Percentiles rank a stretch among this genome's conserved stretches.
Evolutionary conservation across 2,113 vertebrate species (phyloP).

Genomic region (Brachypodius melanocephalos): DNA sequence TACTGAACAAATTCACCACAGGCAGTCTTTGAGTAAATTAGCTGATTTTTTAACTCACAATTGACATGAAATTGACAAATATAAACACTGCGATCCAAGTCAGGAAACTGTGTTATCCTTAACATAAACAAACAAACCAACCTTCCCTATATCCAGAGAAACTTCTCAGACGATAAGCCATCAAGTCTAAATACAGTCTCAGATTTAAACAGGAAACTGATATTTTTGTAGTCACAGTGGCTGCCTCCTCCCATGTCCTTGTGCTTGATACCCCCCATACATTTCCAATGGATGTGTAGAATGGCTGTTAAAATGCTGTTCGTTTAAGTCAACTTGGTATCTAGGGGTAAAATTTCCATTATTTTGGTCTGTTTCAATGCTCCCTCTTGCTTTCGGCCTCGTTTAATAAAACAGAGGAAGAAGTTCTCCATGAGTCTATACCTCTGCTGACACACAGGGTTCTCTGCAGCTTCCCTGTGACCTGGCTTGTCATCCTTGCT

Average conservation of each 20-base stretch:
- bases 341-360: background rate
- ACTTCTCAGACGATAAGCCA: background rate
- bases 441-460: background rate
- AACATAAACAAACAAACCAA: background rate
- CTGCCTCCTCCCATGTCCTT: background rate
- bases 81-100: background rate
- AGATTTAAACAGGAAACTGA: constrained; percentile 44
- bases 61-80: background rate
- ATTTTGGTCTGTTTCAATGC: background rate
- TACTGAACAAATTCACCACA: background rate
- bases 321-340: background rate
- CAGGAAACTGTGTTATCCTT: background rate
- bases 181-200: background rate
- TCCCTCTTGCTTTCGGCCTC: background rate
- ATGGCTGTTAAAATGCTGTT: background rate
- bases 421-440: background rate
- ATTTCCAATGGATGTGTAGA: background rate
- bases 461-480: background rate
- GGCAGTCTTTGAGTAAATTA: background rate
- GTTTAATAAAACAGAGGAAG: background rate
- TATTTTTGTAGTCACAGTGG: background rate
- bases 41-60: background rate
- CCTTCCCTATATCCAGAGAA: background rate
- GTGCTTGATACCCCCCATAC: background rate
- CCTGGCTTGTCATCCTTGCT: background rate